Evolutionary conservation across 2,113 vertebrate species (phyloP).

Genomic region (Nansenia antarctica): DNA sequence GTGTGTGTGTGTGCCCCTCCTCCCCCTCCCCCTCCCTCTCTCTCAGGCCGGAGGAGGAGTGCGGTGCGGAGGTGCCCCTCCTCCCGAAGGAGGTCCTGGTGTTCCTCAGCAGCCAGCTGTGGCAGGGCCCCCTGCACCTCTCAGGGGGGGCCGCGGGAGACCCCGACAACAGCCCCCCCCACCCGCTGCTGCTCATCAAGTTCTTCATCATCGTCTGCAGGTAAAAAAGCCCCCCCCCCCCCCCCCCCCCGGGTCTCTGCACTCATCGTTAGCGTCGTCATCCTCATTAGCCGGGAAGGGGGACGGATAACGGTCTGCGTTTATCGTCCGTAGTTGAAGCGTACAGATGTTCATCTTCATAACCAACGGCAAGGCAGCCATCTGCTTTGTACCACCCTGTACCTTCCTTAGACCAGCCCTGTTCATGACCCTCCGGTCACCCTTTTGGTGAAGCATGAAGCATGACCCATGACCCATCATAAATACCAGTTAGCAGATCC

Average conservation of each 20-base stretch:
- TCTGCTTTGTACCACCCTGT: neutral
- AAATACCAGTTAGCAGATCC: neutral
- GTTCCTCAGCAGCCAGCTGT: slow-evolving; percentile 80
- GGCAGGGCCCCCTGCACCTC: slow-evolving; percentile 72
- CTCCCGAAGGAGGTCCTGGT: slow-evolving; percentile 83
- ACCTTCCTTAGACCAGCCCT: neutral
- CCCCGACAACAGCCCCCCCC: slow-evolving; percentile 63
- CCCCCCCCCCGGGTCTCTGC: neutral
- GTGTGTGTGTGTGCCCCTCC: too few relatives aligned
- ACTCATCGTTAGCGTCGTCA: neutral
- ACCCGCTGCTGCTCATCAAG: slow-evolving; percentile 87
- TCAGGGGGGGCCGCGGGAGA: slow-evolving; percentile 16
- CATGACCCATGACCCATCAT: neutral
- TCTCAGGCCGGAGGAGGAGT: slow-evolving; percentile 85
- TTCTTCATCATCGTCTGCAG: slow-evolving; percentile 94
- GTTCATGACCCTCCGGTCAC: neutral
- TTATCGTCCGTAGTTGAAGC: too few relatives aligned
- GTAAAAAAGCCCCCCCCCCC: slow-evolving; percentile 53
- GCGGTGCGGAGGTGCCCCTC: slow-evolving; percentile 81
- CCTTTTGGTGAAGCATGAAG: neutral
- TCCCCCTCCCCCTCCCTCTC: neutral
- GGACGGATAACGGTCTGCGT: too few relatives aligned
- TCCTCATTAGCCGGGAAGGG: neutral
- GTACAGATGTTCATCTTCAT: too few relatives aligned
- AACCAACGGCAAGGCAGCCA: too few relatives aligned